Conservation (phyloP, 2,797 vertebrate species). For the Dendrocincla tyrannina region DNA sequence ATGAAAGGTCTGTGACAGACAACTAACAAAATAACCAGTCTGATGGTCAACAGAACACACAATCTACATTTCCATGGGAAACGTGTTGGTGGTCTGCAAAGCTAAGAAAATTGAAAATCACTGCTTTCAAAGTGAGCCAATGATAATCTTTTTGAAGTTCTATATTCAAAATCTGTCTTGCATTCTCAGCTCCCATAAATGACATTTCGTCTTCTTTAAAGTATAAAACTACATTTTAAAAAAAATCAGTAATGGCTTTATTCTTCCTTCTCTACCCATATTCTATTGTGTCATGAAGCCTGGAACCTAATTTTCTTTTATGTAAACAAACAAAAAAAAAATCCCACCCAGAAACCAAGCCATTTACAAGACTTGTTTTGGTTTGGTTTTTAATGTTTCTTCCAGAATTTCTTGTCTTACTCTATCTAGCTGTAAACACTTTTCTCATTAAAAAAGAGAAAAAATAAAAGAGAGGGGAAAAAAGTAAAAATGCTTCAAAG, state of each 20-base stretch:
- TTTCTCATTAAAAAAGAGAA: neutral
- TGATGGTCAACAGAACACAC: neutral
- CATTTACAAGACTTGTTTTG: conserved; percentile 3
- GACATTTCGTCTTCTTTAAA: conserved; percentile 32
- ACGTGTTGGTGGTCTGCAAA: conserved; percentile 54
- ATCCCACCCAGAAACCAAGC: conserved; percentile 56
- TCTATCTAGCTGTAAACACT: neutral
- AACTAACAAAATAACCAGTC: neutral
- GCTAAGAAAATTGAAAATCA: conserved; percentile 23
- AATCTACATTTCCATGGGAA: conserved; percentile 34
- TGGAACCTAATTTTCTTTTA: conserved; percentile 2
- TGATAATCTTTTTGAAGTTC: conserved; percentile 39
- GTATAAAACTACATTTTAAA: neutral
- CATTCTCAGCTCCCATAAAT: conserved; percentile 46
- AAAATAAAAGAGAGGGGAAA: too few species aligned
- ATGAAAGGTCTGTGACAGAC: neutral
- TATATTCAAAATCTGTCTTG: conserved; percentile 51
- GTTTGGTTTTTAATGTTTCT: conserved; percentile 3
- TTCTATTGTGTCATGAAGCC: conserved; percentile 29
- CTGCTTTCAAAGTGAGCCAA: conserved; percentile 28
- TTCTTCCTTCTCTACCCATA: neutral
- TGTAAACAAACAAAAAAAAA: conserved; percentile 37
- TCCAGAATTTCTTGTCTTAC: conserved; percentile 11
- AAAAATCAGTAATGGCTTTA: conserved; percentile 5
- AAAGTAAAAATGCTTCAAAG: neutral